Percentiles rank a stretch among this genome's conserved stretches.
These are phyloP conservation scores for Otolemur garnettii DNA, from an alignment of 2,113 vertebrate species.

Conservation along the genomic window DNA sequence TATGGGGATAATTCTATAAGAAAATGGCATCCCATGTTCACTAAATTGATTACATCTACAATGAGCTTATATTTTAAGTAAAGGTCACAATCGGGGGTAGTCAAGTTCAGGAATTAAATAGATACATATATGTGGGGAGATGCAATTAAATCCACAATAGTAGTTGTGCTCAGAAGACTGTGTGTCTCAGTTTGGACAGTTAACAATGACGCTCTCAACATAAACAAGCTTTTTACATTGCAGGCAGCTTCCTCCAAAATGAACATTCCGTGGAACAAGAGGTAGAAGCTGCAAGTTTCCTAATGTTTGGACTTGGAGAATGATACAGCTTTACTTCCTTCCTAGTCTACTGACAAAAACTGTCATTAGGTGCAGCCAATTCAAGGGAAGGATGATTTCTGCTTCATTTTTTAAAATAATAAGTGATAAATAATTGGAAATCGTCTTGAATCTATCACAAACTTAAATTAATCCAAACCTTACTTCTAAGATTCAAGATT, in stretches of 20 bases:
- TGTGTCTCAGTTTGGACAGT: neutral
- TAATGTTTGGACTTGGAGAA: neutral
- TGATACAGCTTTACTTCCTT: neutral
- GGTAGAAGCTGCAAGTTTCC: neutral
- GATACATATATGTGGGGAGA: neutral
- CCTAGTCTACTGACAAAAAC: neutral
- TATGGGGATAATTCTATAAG: too few species aligned
- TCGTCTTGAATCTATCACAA: neutral
- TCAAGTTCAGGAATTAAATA: neutral
- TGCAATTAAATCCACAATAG: accelerated
- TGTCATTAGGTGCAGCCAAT: neutral
- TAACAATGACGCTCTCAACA: neutral
- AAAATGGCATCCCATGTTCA: too few species aligned
- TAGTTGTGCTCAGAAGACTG: too few species aligned
- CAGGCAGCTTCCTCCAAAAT: neutral
- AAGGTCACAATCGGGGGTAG: neutral
- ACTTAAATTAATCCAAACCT: neutral
- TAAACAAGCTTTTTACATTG: neutral
- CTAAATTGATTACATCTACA: neutral
- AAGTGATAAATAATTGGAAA: neutral
- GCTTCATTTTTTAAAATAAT: neutral
- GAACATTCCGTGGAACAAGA: neutral
- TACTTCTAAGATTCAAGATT: neutral
- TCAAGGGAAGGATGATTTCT: neutral
- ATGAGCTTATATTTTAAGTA: neutral